A percentile compares a stretch with the other conserved stretches of the same genome.
These are phyloP conservation scores for Diadema setosum DNA, from an alignment of 35 echinoderm and acorn worm species.

Conservation along the genomic window DNA sequence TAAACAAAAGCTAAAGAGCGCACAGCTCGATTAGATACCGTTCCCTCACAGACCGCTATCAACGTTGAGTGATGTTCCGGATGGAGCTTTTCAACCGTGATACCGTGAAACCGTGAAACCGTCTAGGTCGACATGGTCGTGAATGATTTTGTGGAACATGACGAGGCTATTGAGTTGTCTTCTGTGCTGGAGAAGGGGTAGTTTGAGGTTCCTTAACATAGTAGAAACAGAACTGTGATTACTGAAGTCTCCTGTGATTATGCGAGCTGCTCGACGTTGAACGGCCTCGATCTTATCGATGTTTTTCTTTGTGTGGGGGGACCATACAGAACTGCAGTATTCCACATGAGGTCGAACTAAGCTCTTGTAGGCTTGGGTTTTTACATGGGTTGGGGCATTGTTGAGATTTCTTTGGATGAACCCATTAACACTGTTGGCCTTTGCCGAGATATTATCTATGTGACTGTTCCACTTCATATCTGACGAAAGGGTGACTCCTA, in stretches of 20 bases:
- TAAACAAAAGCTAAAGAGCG: too few relatives aligned
- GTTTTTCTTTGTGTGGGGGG: slow-evolving; percentile 4
- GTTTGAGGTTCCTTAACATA: neutral
- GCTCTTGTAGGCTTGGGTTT: slow-evolving; percentile 34
- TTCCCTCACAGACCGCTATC: too few relatives aligned
- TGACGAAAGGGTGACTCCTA: slow-evolving; percentile 15
- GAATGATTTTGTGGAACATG: neutral
- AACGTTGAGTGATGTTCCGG: too few relatives aligned
- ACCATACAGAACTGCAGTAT: slow-evolving; percentile 36
- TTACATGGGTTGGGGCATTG: neutral
- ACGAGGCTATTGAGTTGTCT: neutral
- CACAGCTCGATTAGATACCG: too few relatives aligned
- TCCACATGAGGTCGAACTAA: slow-evolving; percentile 34
- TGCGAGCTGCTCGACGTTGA: slow-evolving; percentile 26
- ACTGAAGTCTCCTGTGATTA: neutral
- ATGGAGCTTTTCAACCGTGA: too few relatives aligned
- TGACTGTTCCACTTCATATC: slow-evolving; percentile 4
- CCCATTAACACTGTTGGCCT: slow-evolving; percentile 23
- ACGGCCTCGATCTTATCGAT: slow-evolving; percentile 23
- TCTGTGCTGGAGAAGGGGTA: neutral
- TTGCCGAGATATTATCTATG: slow-evolving; percentile 11
- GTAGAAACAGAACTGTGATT: neutral
- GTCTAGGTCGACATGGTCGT: neutral
- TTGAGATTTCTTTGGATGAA: slow-evolving; percentile 3
- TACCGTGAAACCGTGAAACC: too few relatives aligned